These are phyloP conservation scores for Campylomormyrus tamandua DNA, from an alignment of 2,113 vertebrate genomes.

Conservation along the genomic window DNA sequence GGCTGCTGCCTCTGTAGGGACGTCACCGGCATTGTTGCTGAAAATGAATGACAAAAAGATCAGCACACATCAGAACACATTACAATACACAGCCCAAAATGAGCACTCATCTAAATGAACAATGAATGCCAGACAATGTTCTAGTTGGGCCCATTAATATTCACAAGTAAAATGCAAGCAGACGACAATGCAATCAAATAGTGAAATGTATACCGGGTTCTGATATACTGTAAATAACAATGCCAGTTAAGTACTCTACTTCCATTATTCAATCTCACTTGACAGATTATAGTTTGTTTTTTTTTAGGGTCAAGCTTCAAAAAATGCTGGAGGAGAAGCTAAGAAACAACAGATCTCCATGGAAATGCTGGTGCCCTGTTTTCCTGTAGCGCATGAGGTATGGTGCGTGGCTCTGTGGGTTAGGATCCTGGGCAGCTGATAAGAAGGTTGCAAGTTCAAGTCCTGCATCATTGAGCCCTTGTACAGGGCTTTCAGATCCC, in stretches of 20 bases:
- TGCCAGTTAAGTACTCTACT: conserved; percentile 6
- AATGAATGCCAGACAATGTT: not conserved
- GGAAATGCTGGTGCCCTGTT: not conserved
- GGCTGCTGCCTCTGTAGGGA: not conserved
- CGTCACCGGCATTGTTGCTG: not conserved
- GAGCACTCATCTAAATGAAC: not conserved
- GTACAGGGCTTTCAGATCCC: not conserved
- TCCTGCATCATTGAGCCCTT: not conserved
- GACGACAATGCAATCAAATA: not conserved
- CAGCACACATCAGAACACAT: not conserved
- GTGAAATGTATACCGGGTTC: not conserved
- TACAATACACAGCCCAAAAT: not conserved
- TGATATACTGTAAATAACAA: not conserved
- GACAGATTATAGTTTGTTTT: not conserved
- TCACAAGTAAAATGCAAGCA: not conserved
- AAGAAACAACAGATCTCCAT: no score
- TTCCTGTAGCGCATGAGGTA: not conserved
- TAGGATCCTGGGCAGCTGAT: not conserved
- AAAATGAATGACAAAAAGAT: not conserved
- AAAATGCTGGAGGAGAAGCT: not conserved
- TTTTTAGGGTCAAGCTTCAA: conserved; percentile 7
- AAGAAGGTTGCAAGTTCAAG: not conserved
- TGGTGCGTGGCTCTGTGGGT: not conserved
- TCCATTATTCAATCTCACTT: conserved; percentile 16
- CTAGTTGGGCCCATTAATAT: not conserved